Base-by-base conservation (phyloP, 2,797 vertebrate genomes). In the Enteromius unitaeniatus region DNA sequence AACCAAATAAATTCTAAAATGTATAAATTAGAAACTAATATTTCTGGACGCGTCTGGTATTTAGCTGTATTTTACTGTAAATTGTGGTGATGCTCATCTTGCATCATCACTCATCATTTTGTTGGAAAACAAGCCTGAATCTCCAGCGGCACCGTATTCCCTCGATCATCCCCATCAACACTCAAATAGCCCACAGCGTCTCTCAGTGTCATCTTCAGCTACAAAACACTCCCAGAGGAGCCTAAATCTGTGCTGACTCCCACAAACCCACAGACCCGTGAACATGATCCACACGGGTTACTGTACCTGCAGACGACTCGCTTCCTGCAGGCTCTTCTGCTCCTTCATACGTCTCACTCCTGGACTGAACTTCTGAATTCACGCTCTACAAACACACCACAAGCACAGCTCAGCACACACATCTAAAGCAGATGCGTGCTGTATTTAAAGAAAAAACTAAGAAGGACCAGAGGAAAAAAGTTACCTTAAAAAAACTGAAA, bases 321-420 rank as follows among this genome's bases (percentile, higher is more conserved):
- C 13, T 19, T 0, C 68, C 28, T 23, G 28, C n/a, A 2, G 49
- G 26, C 68, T 69, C 47, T 13, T 69, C 65, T 40, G 0, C 45
- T 37, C 21, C 26, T 80, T 67, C 68, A 62, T 81, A 19, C 15
- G 79, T 81, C 62, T 47, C 26, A 31, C 6, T 62, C 26, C 13
- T 23, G 26, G 28, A 60, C 26, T 49, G 23, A 81, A 23, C 26
- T 1, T 73, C 53, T 49, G 79, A 47, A 34, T 62, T 73, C 26
- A 81, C 79, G 17, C 53, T 81, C 79, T 81, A 9, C 19, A 45
- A 42, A 68, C 53, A 68, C 2, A 42, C 42, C 40, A 40, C 1
- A 42, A 7, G 6, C 42, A 42, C 42, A 42, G 6, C 37, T 37
- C 37, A 37, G 37, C 42, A 42, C 42, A 42, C 42, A 42, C 42